Base-by-base conservation (phyloP, 2,113 vertebrate species). In the Antigone vipio region DNA sequence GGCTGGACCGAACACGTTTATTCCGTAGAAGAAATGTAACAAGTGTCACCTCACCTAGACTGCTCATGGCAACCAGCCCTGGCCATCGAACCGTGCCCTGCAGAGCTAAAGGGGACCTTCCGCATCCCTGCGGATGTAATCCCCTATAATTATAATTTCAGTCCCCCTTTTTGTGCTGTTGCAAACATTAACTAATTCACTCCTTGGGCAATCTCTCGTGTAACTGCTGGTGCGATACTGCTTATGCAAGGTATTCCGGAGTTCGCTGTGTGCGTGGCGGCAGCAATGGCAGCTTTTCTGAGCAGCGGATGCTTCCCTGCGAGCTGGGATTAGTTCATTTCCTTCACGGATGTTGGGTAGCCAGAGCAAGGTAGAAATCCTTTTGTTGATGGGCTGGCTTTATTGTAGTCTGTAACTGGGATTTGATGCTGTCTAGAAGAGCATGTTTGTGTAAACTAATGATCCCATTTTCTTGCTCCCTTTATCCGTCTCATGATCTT, bases 371-470 rank as follows among this genome's bases (percentile, higher is more conserved):
- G 81, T 16, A 75, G 71, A 82, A 88, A 42, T 22, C 58, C 50
- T 71, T 91, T 77, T 83, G 82, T 73, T 73, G 71, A 40, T 18
- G 85, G 75, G 47, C 66, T 92, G 81, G 68, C 50, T 92, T 95
- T 81, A 27, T 56, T 81, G 52, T 34, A 20, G 93, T n/a, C 26
- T 2, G 0, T 24, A 16, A 21, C 26, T 56, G 78, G 88, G 71
- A 30, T 93, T 92, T 80, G 78, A 83, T 55, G 88, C 78, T 83
- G 85, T n/a, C 45, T 83, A 32, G 71, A 58, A 62, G 77, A 88
- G 11, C 24, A 0, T n/a, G 71, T 68, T 52, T 79, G 84, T 89
- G 40, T 85, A 60, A 89, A 69, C 8, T 88, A 89, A 93, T 22
- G 85, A 95, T 92, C 45, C 85, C 26, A 11, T 15, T 78, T 64